These are phyloP conservation scores for Ceratoteleas bidentatus DNA, from an alignment of 1,140 invertebrate genomes.

Conservation along the genomic window DNA sequence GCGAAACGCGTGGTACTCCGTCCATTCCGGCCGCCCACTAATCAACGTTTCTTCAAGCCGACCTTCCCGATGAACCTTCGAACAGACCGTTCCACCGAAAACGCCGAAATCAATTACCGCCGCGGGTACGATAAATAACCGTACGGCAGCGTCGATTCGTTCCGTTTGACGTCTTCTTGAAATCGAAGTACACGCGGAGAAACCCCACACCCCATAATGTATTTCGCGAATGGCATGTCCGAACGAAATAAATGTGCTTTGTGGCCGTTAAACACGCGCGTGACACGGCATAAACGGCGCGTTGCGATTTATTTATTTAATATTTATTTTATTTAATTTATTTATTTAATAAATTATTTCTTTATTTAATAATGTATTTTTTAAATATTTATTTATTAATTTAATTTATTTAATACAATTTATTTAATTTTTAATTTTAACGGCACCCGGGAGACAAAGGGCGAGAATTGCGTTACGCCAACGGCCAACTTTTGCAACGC, in stretches of 20 bases:
- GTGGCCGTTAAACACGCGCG: conserved; percentile 52
- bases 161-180: conserved; percentile 32
- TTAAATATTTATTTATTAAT: not conserved
- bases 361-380: too few species aligned
- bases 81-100: too few species aligned
- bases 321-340: conserved; percentile 22
- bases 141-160: conserved; percentile 6
- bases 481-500: too few species aligned
- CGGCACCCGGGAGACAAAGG: too few species aligned
- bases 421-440: too few species aligned
- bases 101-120: not conserved
- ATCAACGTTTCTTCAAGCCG: too few species aligned
- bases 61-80: too few species aligned
- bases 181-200: conserved; percentile 30
- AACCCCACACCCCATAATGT: conserved; percentile 52
- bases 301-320: conserved; percentile 35
- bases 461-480: too few species aligned
- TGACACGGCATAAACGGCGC: conserved; percentile 38
- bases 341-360: too few species aligned
- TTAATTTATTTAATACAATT: conserved; percentile 5
- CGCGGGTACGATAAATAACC: conserved; percentile 17
- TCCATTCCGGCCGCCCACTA: too few species aligned
- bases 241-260: conserved; percentile 60
- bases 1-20: too few species aligned
- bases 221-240: conserved; percentile 61